These are phyloP conservation scores for Pseudochirops corinnae DNA, from an alignment of 2,797 vertebrate genomes.

Conservation along the genomic window DNA sequence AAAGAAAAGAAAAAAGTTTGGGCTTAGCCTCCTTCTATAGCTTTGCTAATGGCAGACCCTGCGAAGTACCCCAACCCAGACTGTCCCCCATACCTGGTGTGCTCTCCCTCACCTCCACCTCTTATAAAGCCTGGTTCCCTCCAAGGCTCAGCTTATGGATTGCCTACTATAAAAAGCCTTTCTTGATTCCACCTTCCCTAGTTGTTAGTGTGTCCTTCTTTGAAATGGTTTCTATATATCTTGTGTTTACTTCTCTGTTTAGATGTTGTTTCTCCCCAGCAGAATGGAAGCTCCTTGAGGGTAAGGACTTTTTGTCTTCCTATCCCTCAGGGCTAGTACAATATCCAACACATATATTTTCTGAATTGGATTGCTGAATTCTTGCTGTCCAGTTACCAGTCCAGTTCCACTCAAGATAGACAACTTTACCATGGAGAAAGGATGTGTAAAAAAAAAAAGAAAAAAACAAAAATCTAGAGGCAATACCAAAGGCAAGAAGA, in stretches of 20 bases:
- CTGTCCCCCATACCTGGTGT: neutral
- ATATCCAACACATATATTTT: neutral
- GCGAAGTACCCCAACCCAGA: neutral
- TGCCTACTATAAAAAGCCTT: neutral
- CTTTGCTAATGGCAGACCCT: neutral
- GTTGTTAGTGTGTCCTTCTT: neutral
- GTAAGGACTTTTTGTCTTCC: neutral
- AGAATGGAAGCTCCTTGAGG: neutral
- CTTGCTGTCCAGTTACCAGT: neutral
- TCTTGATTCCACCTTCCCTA: neutral
- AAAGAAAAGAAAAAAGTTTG: neutral
- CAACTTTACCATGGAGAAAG: neutral
- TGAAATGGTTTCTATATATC: neutral
- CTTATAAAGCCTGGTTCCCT: neutral
- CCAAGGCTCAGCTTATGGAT: neutral
- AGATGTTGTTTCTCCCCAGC: neutral
- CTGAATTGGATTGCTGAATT: neutral
- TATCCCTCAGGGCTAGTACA: neutral
- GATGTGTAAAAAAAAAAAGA: constrained; percentile 61
- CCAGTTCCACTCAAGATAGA: neutral
- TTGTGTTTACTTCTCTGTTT: neutral
- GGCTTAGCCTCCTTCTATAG: neutral
- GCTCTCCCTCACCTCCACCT: neutral
- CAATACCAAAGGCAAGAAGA: neutral
- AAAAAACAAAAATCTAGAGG: neutral